Evolutionary conservation across 2,113 vertebrate species (phyloP), one percentile per base, ranked within the genome.

Genomic region (Mohoua ochrocephala): DNA sequence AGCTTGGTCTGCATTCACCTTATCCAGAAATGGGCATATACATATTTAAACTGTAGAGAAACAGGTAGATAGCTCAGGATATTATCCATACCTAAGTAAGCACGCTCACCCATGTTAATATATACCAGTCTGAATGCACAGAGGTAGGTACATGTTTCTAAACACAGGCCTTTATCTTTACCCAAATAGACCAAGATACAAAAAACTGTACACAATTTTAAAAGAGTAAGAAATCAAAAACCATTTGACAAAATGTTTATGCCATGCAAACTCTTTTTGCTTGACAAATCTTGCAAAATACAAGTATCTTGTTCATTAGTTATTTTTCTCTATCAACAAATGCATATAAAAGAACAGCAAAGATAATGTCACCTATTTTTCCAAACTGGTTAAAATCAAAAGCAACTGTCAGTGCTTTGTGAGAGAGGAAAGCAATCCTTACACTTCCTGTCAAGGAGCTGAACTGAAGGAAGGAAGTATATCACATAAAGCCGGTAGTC

Each of bases 361-460:
- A 65, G 61, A 75, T 64, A 41, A 85, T 91, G 50, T 60, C 56
- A 70, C 18, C 21, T 52, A 11, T 61, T 74, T 80, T 80, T 76
- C 47, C 71, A 84, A 83, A 89, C 10, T 17, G 21, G 41, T 71
- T 86, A 80, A 61, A 81, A 24, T 31, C 39, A 47, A 84, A 95
- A 84, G 84, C 26, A 85, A 68, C 24, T 64, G 24, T 71, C 73
- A 87, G 16, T 35, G 59, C 35, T 71, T 76, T 78, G 31, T 91
- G 26, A 69, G 76, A 91, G 41, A 90, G 83, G 80, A 87, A 96
- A 94, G 10, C 14, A 28, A 57, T 84, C 39, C 98, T 97, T 98
- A 98, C 98, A 13, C 54, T 98, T 98, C 93, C 97, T 95, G 92
- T 98, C 98, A 57, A 99, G 97, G 33, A 98, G 77, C 73, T 97